phyloP scores from a whole-genome alignment of 1,140 invertebrate genomes.

The Colletes latitarsis region DNA sequence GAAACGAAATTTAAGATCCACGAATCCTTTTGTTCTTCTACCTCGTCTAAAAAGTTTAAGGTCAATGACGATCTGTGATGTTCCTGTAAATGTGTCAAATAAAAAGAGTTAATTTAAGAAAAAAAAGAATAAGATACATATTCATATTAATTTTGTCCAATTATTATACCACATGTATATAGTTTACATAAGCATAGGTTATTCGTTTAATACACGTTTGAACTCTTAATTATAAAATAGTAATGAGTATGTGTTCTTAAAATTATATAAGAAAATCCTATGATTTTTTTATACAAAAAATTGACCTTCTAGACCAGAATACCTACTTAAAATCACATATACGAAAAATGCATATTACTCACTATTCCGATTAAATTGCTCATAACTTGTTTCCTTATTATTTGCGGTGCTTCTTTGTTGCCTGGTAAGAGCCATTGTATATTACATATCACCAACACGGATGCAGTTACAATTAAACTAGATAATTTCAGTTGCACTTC shows the following conservation, averaged over 20 bases:
- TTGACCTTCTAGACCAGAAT: no score
- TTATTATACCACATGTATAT: neutral
- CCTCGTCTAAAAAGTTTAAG: constrained; percentile 77
- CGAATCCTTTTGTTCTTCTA: constrained; percentile 68
- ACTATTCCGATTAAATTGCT: constrained; percentile 82
- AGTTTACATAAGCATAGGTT: neutral
- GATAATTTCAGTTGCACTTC: constrained; percentile 71
- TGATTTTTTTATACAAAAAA: no score
- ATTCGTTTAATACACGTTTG: no score
- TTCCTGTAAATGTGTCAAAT: constrained; percentile 64
- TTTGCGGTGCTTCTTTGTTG: constrained; percentile 66
- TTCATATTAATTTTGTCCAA: no score
- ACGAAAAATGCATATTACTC: constrained; percentile 48
- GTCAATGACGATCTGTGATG: constrained; percentile 60
- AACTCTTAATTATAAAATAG: no score
- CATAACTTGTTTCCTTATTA: constrained; percentile 77
- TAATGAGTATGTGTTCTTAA: no score
- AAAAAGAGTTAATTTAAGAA: neutral
- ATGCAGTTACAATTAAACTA: constrained; percentile 72
- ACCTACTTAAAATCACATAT: no score
- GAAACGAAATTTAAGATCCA: constrained; percentile 76
- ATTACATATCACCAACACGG: constrained; percentile 74
- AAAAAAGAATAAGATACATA: neutral
- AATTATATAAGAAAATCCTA: no score
- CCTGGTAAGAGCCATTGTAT: constrained; percentile 77